These are phyloP conservation scores for Emys orbicularis DNA, from an alignment of 2,797 vertebrate species.

Conservation along the genomic window DNA sequence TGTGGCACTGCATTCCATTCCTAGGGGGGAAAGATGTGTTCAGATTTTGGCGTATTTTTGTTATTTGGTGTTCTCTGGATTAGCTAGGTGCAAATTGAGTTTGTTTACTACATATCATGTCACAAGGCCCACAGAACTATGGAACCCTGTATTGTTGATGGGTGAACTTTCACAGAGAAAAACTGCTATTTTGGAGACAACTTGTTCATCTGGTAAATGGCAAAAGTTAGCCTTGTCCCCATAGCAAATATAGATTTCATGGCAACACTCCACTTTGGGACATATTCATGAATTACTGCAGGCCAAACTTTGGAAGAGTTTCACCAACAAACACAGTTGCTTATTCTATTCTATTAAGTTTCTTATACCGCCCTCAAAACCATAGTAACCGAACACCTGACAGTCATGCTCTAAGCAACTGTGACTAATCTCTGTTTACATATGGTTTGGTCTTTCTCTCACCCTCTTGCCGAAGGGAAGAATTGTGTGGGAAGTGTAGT, in stretches of 20 bases:
- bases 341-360: not conserved
- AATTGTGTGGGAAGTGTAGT: not conserved
- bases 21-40: no score
- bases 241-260: not conserved
- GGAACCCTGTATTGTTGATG: not conserved
- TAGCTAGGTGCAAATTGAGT: not conserved
- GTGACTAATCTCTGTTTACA: not conserved
- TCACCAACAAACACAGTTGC: not conserved
- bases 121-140: not conserved
- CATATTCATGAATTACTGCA: not conserved
- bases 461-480: not conserved
- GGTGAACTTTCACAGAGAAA: not conserved
- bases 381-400: not conserved
- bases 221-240: not conserved
- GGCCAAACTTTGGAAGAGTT: not conserved
- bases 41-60: not conserved
- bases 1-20: not conserved
- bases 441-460: not conserved
- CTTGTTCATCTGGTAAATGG: not conserved
- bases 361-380: not conserved
- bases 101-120: not conserved
- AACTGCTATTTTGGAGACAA: not conserved
- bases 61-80: not conserved
- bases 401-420: not conserved
- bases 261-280: not conserved